phyloP scores from a whole-genome alignment of 2,888 invertebrate species.

The Nymphalis urticae region DNA sequence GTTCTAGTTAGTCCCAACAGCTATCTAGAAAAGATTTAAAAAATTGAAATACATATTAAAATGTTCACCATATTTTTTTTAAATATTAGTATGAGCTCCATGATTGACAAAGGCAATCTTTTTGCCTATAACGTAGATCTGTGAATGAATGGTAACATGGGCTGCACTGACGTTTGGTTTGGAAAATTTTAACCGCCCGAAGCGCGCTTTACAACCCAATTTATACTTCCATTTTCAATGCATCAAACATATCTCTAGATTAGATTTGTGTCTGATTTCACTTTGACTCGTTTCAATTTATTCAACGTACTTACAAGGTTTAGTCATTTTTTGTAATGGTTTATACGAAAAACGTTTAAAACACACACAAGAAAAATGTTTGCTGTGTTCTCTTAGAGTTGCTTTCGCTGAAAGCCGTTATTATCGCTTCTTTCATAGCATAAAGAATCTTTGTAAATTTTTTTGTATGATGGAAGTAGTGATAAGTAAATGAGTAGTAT shows the following conservation, averaged over 20 bases:
- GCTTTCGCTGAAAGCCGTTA: no score
- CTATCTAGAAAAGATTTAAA: not conserved
- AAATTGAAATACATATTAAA: not conserved
- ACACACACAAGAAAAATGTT: no score
- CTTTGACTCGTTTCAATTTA: not conserved
- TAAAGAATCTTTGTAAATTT: no score
- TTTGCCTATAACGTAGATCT: conserved; percentile 20
- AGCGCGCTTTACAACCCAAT: conserved; percentile 13
- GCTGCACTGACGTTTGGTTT: conserved; percentile 24
- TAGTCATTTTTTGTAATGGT: not conserved
- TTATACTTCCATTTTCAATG: conserved; percentile 28
- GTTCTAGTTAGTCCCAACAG: no score
- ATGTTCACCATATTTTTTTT: not conserved
- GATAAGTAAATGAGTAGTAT: no score
- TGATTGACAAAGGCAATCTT: conserved; percentile 23
- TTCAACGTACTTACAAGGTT: not conserved
- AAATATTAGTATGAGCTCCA: not conserved
- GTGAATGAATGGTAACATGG: conserved; percentile 21
- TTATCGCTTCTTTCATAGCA: no score
- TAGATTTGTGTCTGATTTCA: conserved; percentile 22
- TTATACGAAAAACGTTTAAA: no score
- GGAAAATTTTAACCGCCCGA: conserved; percentile 13
- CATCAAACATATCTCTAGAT: conserved; percentile 20
- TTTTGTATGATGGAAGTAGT: no score
- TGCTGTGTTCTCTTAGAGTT: no score